These are phyloP conservation scores for Operophtera brumata DNA, from an alignment of 2,888 invertebrate species.

Conservation along the genomic window DNA sequence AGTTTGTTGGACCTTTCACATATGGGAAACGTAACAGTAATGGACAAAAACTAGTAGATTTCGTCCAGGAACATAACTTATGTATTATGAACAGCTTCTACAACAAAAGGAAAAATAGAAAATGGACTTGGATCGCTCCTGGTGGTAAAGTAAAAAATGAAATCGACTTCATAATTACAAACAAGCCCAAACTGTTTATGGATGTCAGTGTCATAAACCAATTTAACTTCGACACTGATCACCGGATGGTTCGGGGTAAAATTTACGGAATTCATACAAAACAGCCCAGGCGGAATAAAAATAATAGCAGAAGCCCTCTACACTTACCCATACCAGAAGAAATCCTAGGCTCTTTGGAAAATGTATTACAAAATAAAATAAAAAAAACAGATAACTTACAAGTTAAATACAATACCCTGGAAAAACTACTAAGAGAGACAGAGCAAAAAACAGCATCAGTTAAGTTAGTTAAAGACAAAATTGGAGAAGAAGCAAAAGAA, in stretches of 20 bases:
- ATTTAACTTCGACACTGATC: not conserved
- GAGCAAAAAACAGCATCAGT: not conserved
- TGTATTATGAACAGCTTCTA: not conserved
- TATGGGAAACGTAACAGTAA: slow-evolving; percentile 11
- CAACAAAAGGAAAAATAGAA: not conserved
- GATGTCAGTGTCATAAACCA: not conserved
- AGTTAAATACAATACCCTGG: not conserved
- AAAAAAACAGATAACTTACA: not conserved
- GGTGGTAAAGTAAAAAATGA: not conserved
- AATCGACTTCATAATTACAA: not conserved
- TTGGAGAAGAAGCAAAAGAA: not conserved
- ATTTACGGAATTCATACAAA: not conserved
- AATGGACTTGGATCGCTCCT: too few relatives aligned
- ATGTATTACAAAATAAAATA: not conserved
- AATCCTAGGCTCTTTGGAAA: not conserved
- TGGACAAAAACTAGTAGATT: slow-evolving; percentile 7
- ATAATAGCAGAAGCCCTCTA: not conserved
- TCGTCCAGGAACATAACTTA: not conserved
- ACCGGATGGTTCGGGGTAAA: not conserved
- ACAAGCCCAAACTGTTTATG: not conserved
- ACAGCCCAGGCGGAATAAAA: not conserved
- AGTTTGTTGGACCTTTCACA: slow-evolving; percentile 14
- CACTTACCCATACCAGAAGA: not conserved
- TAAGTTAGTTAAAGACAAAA: not conserved
- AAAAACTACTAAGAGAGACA: not conserved